Conservation (phyloP, 2,888 invertebrate species). For the Ramazzottius varieornatus region DNA sequence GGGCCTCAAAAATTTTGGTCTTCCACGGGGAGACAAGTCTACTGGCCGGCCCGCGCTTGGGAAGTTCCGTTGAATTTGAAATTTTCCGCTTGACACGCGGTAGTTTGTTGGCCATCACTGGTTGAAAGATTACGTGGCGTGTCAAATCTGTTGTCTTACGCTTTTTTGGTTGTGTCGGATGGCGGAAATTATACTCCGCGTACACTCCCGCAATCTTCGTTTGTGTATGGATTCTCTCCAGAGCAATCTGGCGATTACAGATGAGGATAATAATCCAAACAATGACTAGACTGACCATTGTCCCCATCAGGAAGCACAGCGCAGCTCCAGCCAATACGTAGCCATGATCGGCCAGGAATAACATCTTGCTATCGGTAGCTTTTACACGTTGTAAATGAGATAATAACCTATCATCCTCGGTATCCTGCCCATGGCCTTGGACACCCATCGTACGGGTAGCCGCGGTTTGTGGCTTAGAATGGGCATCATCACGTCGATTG, state of each 20-base stretch:
- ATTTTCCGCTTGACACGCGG: too few relatives aligned
- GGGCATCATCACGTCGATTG: background rate
- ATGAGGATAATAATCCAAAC: constrained; percentile 2
- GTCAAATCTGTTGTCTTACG: background rate
- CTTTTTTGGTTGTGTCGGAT: background rate
- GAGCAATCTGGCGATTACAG: background rate
- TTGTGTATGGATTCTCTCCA: background rate
- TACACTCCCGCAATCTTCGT: background rate
- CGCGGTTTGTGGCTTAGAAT: background rate
- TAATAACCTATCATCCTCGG: background rate
- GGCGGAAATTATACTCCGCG: background rate
- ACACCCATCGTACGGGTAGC: background rate
- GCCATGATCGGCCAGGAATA: background rate
- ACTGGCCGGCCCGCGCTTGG: too few relatives aligned
- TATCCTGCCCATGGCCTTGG: background rate
- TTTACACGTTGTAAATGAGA: background rate
- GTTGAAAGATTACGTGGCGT: too few relatives aligned
- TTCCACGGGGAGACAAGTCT: too few relatives aligned
- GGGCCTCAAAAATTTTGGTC: too few relatives aligned
- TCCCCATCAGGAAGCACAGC: background rate
- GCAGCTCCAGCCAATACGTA: background rate
- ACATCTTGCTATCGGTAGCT: background rate
- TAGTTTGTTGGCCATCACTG: too few relatives aligned
- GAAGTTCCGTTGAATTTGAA: too few relatives aligned
- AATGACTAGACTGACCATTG: background rate